Percentiles rank a stretch among this genome's conserved stretches.
Evolutionary conservation across 2,888 invertebrate genomes (phyloP).

Genomic region (Trimorus sp.): DNA sequence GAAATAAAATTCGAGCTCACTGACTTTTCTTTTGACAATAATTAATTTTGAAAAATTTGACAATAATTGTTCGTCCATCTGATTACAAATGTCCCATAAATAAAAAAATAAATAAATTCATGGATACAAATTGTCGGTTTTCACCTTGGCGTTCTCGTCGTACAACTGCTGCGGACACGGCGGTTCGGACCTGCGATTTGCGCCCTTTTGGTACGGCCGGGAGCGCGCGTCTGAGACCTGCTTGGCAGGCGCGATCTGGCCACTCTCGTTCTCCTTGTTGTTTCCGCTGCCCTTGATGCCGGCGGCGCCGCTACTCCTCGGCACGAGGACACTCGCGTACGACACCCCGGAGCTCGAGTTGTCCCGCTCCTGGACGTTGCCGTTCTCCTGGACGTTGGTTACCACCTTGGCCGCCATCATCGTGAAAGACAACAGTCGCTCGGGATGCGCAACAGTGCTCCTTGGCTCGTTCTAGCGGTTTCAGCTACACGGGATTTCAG

Average conservation of each 20-base stretch:
- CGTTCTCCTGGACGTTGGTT: constrained; percentile 76
- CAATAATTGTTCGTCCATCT: too few relatives aligned
- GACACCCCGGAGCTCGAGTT: constrained; percentile 79
- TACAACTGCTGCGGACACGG: too few relatives aligned
- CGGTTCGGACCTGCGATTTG: neutral
- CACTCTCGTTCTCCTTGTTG: constrained; percentile 85
- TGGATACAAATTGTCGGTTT: too few relatives aligned
- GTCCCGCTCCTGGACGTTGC: constrained; percentile 72
- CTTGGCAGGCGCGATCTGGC: constrained; percentile 71
- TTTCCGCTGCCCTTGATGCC: constrained; percentile 77
- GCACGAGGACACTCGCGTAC: constrained; percentile 83
- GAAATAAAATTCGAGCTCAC: too few relatives aligned
- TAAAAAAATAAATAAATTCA: too few relatives aligned
- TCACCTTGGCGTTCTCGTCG: neutral
- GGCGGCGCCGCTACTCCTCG: constrained; percentile 83
- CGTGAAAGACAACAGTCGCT: too few relatives aligned
- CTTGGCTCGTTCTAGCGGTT: too few relatives aligned
- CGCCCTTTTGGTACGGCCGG: neutral
- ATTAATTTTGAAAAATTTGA: too few relatives aligned
- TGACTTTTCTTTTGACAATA: too few relatives aligned
- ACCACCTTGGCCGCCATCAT: constrained; percentile 82
- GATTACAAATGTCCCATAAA: too few relatives aligned
- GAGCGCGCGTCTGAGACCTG: neutral
- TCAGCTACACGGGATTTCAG: too few relatives aligned
- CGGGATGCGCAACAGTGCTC: too few relatives aligned